Percentiles rank a stretch among this genome's conserved stretches.
Conservation (phyloP, 2,113 vertebrate species). For the Caranx ignobilis region DNA sequence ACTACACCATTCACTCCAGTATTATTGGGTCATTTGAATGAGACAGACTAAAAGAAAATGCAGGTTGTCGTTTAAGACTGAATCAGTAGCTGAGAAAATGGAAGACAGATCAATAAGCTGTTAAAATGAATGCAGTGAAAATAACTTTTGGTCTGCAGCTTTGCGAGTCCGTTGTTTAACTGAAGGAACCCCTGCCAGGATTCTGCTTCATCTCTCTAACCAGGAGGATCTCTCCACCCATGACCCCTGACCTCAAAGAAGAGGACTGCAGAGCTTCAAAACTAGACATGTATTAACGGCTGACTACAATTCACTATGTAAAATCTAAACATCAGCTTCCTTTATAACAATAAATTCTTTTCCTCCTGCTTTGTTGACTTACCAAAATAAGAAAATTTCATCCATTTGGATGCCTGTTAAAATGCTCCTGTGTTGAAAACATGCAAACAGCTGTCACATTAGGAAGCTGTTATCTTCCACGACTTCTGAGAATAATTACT, state of each 20-base stretch:
- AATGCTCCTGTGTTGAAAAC: slow-evolving; percentile 33
- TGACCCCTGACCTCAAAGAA: not conserved
- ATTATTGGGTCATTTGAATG: not conserved
- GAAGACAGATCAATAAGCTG: not conserved
- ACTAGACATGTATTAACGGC: slow-evolving; percentile 3
- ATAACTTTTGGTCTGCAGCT: not conserved
- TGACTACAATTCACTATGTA: slow-evolving; percentile 2
- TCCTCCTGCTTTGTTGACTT: not conserved
- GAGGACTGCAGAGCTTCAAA: not conserved
- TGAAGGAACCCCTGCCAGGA: not conserved
- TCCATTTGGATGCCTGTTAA: slow-evolving; percentile 22
- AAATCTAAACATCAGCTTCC: slow-evolving; percentile 6
- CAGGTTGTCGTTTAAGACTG: not conserved
- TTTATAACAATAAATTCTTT: slow-evolving; percentile 2
- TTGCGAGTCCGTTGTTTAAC: slow-evolving; percentile 1
- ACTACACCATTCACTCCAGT: not conserved
- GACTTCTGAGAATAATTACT: slow-evolving; percentile 51
- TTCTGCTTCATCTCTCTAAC: not conserved
- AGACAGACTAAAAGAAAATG: not conserved
- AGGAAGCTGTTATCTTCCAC: slow-evolving; percentile 44
- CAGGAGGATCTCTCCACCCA: not conserved
- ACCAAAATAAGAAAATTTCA: slow-evolving; percentile 9
- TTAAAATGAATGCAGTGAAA: not conserved
- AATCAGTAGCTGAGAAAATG: not conserved
- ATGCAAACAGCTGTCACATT: slow-evolving; percentile 47